Base-by-base conservation (phyloP, 2,113 vertebrate species). In the Silurus glanis region DNA sequence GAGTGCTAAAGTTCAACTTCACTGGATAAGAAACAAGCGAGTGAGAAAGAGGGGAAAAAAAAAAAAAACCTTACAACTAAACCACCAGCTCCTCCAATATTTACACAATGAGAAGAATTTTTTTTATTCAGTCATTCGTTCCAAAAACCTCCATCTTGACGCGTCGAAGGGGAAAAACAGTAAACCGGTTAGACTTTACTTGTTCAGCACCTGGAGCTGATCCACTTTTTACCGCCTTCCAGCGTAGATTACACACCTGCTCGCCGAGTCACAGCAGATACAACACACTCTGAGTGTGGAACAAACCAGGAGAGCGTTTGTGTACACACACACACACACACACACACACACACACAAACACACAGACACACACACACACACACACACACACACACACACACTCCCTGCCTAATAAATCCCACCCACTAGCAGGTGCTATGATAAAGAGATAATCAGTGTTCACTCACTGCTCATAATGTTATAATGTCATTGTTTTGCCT, bases 31-130 rank as follows among this genome's bases (percentile, higher is more conserved):
- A 9, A 37, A 51, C 1, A 53, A 74, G 25, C 28, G 6, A 53
- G 2, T 37, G 3, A 37, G 37, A 2, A 37, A 37, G 37, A 37
- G 37, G 37, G 37, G 37, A 37, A 37, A 37, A 37, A 37, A 37
- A 37, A 37, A 0, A 37, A 37, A 37, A 37, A 0, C 23, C 3
- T n/a, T 9, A 53, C 47, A 87, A 75, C 17, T 56, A 16, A 62
- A 23, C 51, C 28, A 83, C 62, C 19, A 62, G 62, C 6, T 49
- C 10, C n/a, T 23, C 58, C 76, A 86, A 82, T 61, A 76, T 84
- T 84, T 75, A 89, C 49, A 62, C 61, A 85, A 87, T 82, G 14
- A 61, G 67, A 5, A 67, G 59, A 85, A 87, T 53, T 49, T 74
- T 74, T 23, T 74, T 21, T 45, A 72, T 71, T 78, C n/a, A 37